Conservation (phyloP, 2,888 invertebrate genomes). For the Melinaea menophilus region DNA sequence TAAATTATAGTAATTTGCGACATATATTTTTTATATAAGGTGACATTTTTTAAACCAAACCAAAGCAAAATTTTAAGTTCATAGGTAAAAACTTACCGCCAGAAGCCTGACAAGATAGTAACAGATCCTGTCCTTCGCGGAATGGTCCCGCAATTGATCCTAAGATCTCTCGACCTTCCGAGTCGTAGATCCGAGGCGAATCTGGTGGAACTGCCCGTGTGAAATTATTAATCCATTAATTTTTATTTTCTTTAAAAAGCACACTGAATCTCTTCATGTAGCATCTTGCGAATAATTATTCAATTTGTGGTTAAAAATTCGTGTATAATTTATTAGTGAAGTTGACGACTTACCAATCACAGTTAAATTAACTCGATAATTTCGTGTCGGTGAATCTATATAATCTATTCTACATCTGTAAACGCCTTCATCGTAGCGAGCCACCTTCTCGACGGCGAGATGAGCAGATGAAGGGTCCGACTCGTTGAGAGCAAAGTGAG, state of each 20-base stretch:
- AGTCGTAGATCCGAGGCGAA: slow-evolving; percentile 88
- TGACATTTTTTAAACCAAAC: no score
- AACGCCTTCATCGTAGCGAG: slow-evolving; percentile 86
- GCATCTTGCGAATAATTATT: no score
- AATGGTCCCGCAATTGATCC: slow-evolving; percentile 88
- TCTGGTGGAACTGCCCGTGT: slow-evolving; percentile 85
- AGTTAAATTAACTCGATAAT: slow-evolving; percentile 90
- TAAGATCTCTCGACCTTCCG: slow-evolving; percentile 87
- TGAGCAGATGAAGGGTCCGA: slow-evolving; percentile 84
- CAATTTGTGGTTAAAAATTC: no score
- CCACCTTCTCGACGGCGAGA: slow-evolving; percentile 84
- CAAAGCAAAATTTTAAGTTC: not conserved
- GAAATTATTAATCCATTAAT: slow-evolving; percentile 14
- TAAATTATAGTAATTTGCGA: no score
- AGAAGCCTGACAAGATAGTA: slow-evolving; percentile 89
- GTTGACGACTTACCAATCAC: slow-evolving; percentile 86
- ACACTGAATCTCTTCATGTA: no score
- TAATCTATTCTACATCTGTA: slow-evolving; percentile 95
- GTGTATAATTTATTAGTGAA: not conserved
- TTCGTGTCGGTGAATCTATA: slow-evolving; percentile 91
- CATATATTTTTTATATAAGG: no score
- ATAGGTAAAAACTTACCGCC: slow-evolving; percentile 81
- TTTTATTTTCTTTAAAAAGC: not conserved
- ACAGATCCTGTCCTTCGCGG: slow-evolving; percentile 89
- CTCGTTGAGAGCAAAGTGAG: slow-evolving; percentile 86